A percentile compares a stretch with the other conserved stretches of the same genome.
phyloP scores from a whole-genome alignment of 2,888 invertebrate species.

The Sinhomidia bicolor region DNA sequence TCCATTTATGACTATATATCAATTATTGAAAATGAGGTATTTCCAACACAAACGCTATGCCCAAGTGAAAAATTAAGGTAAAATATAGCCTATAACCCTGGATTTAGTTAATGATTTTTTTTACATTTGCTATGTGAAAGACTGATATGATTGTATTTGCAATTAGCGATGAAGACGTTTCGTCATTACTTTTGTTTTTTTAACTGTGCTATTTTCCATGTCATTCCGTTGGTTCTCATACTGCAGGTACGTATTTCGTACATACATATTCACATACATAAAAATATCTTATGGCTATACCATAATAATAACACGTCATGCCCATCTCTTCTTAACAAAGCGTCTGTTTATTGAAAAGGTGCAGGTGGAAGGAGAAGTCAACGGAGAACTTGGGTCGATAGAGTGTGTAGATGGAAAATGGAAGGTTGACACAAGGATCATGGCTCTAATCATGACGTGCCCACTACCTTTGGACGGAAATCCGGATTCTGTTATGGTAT shows the following conservation, averaged over 20 bases:
- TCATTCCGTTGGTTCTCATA: neutral
- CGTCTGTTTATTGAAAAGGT: neutral
- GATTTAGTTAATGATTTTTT: too few relatives aligned
- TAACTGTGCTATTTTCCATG: neutral
- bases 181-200: neutral
- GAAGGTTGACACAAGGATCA: conserved; percentile 57
- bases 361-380: neutral
- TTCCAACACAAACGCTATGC: too few relatives aligned
- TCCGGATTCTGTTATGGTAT: conserved; percentile 48
- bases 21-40: too few relatives aligned
- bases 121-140: too few relatives aligned
- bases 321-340: too few relatives aligned
- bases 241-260: too few relatives aligned
- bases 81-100: too few relatives aligned
- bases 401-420: conserved; percentile 59
- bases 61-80: too few relatives aligned
- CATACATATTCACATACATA: too few relatives aligned
- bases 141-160: neutral
- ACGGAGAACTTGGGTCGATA: conserved; percentile 42
- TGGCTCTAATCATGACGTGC: conserved; percentile 60
- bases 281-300: too few relatives aligned
- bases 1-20: too few relatives aligned
- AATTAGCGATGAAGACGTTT: neutral
- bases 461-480: conserved; percentile 56
- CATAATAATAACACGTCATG: too few relatives aligned